Evolutionary conservation across 2,797 vertebrate genomes (phyloP), one percentile per base, ranked within the genome.

Genomic region (Crocodylus rhombifer): DNA sequence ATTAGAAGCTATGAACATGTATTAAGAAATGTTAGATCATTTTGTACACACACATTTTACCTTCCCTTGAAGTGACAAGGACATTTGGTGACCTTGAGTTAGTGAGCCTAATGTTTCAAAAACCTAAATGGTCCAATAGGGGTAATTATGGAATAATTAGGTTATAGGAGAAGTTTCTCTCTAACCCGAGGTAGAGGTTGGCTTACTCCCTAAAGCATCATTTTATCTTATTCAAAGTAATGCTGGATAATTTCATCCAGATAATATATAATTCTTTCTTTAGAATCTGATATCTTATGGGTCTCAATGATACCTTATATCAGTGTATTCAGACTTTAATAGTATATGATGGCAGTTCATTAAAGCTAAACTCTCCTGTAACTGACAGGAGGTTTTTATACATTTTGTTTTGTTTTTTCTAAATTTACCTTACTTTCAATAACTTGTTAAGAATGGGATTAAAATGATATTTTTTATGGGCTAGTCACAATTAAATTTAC

Each of bases 401-500:
- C 33, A 18, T 2, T 25, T 0, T 1, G 4, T 56, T 94, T 30
- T 30, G 42, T 83, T 92, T 65, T 85, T 1, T 84, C 80, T 95
- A 86, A 85, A 92, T 91, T 86, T 89, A 90, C 87, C 90, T 88
- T 3, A 36, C 88, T 90, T 73, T 80, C 95, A 95, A 62, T 57
- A 87, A 82, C 82, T 80, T 8, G 0, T 80, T 61, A 82, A 92
- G 64, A 61, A 88, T 94, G 92, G 74, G 89, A 91, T 95, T 91
- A 91, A 82, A 90, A 84, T 92, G 94, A 91, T 84, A 87, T 93
- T 86, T 95, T 92, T 92, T 95, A 89, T 90, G 77, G 80, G 92
- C 78, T 90, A 87, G 87, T 94, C 89, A 84, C 76, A 84, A 60
- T 79, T 30, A 33, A 61, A 8, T 14, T 90, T 81, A 42, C 63